phyloP scores from a whole-genome alignment of 2,888 invertebrate genomes.

The Petrophora chlorosata region DNA sequence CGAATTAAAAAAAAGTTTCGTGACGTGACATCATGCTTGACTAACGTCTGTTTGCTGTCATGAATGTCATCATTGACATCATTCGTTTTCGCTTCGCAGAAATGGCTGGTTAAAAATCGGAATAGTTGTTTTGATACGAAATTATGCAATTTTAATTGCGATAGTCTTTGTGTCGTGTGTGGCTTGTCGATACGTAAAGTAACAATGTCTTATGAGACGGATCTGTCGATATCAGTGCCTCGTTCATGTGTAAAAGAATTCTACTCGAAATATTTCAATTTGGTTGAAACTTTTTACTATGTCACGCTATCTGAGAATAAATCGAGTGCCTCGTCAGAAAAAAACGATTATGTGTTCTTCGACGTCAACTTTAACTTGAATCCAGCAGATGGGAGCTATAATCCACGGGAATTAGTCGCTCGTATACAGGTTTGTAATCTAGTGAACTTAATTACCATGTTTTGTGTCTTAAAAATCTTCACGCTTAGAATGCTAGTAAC shows the following conservation, averaged over 20 bases:
- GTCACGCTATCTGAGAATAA: conserved; percentile 75
- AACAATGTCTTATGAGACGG: conserved; percentile 75
- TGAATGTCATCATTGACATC: too few species aligned
- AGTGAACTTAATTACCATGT: neutral
- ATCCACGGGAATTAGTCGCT: conserved; percentile 66
- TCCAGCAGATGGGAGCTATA: conserved; percentile 70
- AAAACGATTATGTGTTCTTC: conserved; percentile 70
- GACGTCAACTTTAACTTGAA: conserved; percentile 73
- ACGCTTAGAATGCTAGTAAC: conserved; percentile 15
- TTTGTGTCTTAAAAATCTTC: neutral
- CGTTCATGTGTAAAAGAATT: conserved; percentile 72
- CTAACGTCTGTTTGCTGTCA: too few species aligned
- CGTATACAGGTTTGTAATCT: conserved; percentile 70
- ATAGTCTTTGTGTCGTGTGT: conserved; percentile 54
- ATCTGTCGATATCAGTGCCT: conserved; percentile 71
- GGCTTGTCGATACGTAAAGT: conserved; percentile 48
- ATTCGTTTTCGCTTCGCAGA: conserved; percentile 7
- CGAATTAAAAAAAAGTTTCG: too few species aligned
- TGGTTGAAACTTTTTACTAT: conserved; percentile 80
- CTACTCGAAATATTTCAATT: conserved; percentile 73
- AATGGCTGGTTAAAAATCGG: conserved; percentile 22
- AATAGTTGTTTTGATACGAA: conserved; percentile 65
- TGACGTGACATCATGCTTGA: too few species aligned
- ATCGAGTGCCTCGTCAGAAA: conserved; percentile 59
- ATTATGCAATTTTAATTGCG: conserved; percentile 68